A percentile compares a stretch with the other conserved stretches of the same genome.
Conservation (phyloP, 2,797 vertebrate genomes). For the Molossus alvarezi region DNA sequence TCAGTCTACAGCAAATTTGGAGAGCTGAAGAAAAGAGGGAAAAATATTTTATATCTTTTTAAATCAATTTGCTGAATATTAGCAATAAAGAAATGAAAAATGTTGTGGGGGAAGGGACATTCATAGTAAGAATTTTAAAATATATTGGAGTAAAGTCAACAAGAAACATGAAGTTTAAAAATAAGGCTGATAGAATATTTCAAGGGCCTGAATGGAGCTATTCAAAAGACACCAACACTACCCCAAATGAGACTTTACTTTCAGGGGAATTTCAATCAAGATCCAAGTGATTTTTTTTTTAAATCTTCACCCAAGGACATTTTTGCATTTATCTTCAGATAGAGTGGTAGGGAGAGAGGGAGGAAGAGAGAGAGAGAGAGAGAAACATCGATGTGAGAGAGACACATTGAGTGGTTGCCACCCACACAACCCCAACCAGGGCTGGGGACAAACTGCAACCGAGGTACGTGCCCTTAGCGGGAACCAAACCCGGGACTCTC, state of each 20-base stretch:
- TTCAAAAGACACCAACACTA: background rate
- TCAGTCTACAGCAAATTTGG: background rate
- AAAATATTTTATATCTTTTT: background rate
- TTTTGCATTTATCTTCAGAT: too few relatives aligned
- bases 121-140: background rate
- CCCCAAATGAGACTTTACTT: background rate
- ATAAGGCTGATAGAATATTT: background rate
- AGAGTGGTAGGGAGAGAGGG: too few relatives aligned
- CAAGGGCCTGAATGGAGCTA: background rate
- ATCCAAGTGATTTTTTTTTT: too few relatives aligned
- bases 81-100: background rate
- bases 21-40: background rate
- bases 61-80: background rate
- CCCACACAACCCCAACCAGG: too few relatives aligned
- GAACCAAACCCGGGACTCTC: too few relatives aligned
- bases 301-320: too few relatives aligned
- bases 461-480: too few relatives aligned
- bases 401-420: too few relatives aligned
- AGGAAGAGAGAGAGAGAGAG: too few relatives aligned
- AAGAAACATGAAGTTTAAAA: constrained; percentile 2
- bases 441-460: too few relatives aligned
- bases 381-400: too few relatives aligned
- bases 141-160: background rate
- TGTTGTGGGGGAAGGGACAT: background rate
- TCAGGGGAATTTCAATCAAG: background rate